Evolutionary conservation across 1,140 invertebrate genomes (phyloP).

Genomic region (Zelostemma sp.): DNA sequence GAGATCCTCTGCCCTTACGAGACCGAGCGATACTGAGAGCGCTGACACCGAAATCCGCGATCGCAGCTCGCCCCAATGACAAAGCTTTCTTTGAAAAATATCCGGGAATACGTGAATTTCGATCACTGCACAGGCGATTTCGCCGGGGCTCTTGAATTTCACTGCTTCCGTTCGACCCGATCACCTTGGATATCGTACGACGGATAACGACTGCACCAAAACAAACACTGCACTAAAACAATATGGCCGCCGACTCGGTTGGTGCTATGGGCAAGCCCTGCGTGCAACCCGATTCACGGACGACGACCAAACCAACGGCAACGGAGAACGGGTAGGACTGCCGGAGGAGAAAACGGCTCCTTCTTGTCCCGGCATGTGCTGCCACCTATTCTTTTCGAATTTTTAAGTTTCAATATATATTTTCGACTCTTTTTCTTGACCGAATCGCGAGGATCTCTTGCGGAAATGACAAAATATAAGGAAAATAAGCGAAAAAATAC

Average conservation of each 20-base stretch:
- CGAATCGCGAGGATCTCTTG: no score
- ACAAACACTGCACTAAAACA: slow-evolving; percentile 60
- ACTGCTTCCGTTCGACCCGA: slow-evolving; percentile 7
- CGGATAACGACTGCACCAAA: slow-evolving; percentile 50
- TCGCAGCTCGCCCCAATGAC: background rate
- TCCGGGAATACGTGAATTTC: background rate
- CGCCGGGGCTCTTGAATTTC: background rate
- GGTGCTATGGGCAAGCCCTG: no score
- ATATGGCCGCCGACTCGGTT: slow-evolving; percentile 55
- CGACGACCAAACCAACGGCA: no score
- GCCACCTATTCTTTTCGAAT: no score
- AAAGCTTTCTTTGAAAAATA: slow-evolving; percentile 12
- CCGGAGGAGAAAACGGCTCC: no score
- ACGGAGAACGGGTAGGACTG: no score
- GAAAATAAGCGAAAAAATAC: no score
- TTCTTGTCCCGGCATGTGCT: no score
- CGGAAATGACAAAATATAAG: no score
- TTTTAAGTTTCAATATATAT: no score
- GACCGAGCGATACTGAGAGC: slow-evolving; percentile 12
- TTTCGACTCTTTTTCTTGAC: no score
- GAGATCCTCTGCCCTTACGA: slow-evolving; percentile 33
- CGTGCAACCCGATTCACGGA: no score
- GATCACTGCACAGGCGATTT: background rate
- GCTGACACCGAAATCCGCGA: slow-evolving; percentile 24
- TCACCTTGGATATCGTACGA: slow-evolving; percentile 29